phyloP scores from a whole-genome alignment of 1,140 invertebrate species.

The Trachymyrmex septentrionalis region DNA sequence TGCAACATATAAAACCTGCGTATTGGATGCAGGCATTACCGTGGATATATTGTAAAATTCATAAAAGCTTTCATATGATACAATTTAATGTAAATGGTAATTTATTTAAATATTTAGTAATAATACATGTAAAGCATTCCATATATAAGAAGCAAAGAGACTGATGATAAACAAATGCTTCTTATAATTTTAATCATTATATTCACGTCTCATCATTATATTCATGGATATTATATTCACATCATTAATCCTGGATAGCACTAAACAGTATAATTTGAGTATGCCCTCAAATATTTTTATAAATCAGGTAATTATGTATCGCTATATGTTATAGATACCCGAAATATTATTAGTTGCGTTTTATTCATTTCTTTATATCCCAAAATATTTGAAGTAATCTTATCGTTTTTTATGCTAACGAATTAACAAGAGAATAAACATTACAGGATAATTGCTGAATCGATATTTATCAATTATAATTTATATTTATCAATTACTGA shows the following conservation, averaged over 20 bases:
- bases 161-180: not conserved
- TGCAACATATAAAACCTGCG: not conserved
- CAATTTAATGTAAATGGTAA: not conserved
- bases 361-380: not conserved
- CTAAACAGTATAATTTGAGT: not conserved
- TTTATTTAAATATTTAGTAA: not conserved
- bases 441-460: not conserved
- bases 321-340: not conserved
- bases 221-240: not conserved
- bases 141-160: not conserved
- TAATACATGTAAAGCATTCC: not conserved
- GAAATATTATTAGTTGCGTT: slow-evolving; percentile 8
- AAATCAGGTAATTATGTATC: not conserved
- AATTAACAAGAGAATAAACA: not conserved
- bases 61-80: not conserved
- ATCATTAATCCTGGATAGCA: not conserved
- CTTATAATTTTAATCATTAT: too few species aligned
- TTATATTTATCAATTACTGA: too few species aligned
- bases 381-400: not conserved
- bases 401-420: not conserved
- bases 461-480: too few species aligned
- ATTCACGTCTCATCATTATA: too few species aligned
- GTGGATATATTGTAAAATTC: not conserved
- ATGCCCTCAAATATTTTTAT: too few species aligned
- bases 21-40: not conserved